Conservation (phyloP, 1,140 invertebrate species). For the Leptestheria dahalacensis region DNA sequence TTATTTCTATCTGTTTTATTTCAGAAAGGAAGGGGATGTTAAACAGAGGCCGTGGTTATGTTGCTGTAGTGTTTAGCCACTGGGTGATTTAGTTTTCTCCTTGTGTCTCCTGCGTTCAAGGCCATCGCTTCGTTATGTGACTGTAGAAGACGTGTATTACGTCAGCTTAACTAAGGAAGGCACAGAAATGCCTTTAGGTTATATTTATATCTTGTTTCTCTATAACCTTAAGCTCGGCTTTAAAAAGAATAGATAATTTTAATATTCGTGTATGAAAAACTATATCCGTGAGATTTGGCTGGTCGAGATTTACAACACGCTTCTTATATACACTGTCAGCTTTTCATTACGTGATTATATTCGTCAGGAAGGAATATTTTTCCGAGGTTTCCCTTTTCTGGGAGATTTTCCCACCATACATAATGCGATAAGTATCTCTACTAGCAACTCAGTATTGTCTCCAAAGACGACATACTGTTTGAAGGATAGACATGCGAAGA, state of each 20-base stretch:
- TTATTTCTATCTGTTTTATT: not conserved
- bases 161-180: not conserved
- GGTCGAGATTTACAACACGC: too few relatives aligned
- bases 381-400: too few relatives aligned
- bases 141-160: not conserved
- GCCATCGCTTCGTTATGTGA: not conserved
- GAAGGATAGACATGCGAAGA: too few relatives aligned
- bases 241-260: not conserved
- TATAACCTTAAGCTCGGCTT: not conserved
- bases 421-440: too few relatives aligned
- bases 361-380: too few relatives aligned
- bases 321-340: too few relatives aligned
- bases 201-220: not conserved
- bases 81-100: not conserved
- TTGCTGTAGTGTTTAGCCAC: not conserved
- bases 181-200: too few relatives aligned
- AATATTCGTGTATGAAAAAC: not conserved
- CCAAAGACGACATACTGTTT: too few relatives aligned
- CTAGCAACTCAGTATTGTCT: too few relatives aligned
- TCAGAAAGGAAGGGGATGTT: not conserved
- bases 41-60: not conserved
- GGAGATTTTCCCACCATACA: too few relatives aligned
- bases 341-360: too few relatives aligned
- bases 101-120: too few relatives aligned
- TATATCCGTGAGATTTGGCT: not conserved